Conservation (phyloP, 1,140 invertebrate genomes). For the Macrotrachela quadricornifera region DNA sequence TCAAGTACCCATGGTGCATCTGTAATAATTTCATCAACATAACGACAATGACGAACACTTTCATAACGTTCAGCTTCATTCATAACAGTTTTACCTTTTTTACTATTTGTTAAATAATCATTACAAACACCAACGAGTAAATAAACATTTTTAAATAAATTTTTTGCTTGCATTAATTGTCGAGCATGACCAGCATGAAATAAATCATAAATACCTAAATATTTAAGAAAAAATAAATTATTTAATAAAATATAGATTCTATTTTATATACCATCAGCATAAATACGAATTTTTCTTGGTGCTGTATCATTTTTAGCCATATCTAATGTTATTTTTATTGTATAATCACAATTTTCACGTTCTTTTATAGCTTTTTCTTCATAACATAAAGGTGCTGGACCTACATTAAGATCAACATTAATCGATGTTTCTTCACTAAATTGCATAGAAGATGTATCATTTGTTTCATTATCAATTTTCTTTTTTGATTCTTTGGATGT, state of each 20-base stretch:
- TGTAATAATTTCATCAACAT: slow-evolving; percentile 87
- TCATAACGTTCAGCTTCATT: slow-evolving; percentile 83
- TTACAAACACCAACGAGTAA: slow-evolving; percentile 91
- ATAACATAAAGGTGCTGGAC: slow-evolving; percentile 60
- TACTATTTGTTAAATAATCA: slow-evolving; percentile 61
- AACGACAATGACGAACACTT: slow-evolving; percentile 85
- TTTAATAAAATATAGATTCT: no score
- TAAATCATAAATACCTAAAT: slow-evolving; percentile 71
- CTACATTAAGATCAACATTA: neutral
- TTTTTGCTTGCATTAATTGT: slow-evolving; percentile 92
- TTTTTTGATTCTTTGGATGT: no score
- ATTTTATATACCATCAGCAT: slow-evolving; percentile 66
- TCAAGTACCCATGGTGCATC: slow-evolving; percentile 84
- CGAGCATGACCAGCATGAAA: slow-evolving; percentile 74
- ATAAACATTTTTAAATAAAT: slow-evolving; percentile 86
- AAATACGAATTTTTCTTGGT: slow-evolving; percentile 59
- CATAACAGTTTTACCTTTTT: slow-evolving; percentile 94
- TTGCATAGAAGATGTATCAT: no score
- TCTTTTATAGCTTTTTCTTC: slow-evolving; percentile 57
- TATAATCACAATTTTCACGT: slow-evolving; percentile 59
- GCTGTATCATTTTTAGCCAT: slow-evolving; percentile 55
- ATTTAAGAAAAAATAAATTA: no score
- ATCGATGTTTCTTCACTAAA: no score
- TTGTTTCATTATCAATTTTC: no score
- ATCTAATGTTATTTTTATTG: slow-evolving; percentile 54